Base-by-base conservation (phyloP, 2,113 vertebrate genomes). In the Microtus pennsylvanicus region DNA sequence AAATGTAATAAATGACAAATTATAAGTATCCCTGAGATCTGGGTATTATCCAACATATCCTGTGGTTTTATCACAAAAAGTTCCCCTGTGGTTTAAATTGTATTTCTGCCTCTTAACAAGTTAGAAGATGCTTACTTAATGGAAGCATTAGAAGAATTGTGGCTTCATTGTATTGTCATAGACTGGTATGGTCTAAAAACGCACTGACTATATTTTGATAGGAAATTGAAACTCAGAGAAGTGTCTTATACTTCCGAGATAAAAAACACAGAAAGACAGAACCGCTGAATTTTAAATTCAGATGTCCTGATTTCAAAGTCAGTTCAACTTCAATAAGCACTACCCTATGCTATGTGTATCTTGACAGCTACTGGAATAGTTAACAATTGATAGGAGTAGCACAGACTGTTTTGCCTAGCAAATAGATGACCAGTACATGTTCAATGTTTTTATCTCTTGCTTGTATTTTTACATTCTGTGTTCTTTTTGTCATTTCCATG, bases 31-130 rank as follows among this genome's bases (percentile, higher is more conserved):
- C 12, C 24, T 87, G 21, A 81, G 55, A 58, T 58, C 78, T 81
- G 26, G 52, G 13, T 75, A 83, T 9, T 75, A 61, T 74, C 30
- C 24, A 93, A 55, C 5, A 90, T 7, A 87, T 87, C 45, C 42
- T 94, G 35, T 69, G 52, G 11, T 87, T 89, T 94, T 7, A 87
- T 83, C 67, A 87, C 22, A 22, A 69, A 91, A 77, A 24, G 22
- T 89, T 94, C 33, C 63, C 47, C 61, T 94, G 10, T 65, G 61
- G 13, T 87, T 87, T 92, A 89, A 91, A 82, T 7, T 87, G 21
- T 19, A 72, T 91, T 87, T 94, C n/a, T 82, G 2, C 74, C 52
- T 92, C 38, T 94, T 86, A 87, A 87, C 4, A 75, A 93, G 83
- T 65, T 67, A 86, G 50, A 85, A 85, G 33, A 85, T 24, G 78